Evolutionary conservation across 2,888 invertebrate species (phyloP), one percentile per base, ranked within the genome.

Genomic region (Rotaria socialis): DNA sequence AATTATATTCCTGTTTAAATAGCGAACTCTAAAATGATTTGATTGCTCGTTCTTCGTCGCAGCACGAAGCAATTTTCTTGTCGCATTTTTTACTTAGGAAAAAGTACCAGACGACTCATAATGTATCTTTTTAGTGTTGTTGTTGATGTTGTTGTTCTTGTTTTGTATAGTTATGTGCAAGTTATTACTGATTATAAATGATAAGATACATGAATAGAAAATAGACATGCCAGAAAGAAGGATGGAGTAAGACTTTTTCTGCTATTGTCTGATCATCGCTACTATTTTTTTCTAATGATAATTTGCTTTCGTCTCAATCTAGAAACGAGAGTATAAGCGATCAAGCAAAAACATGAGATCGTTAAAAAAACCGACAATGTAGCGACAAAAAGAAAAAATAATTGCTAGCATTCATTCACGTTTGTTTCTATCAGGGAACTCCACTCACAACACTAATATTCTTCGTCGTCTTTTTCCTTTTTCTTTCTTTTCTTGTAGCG

Each of bases 291-390:
- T 67, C 16, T 35, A 14, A 35, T 19, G 19, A 67, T 67, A 35
- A 27, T 67, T 67, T 67, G 5, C 14, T 67, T 35, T 67, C 35
- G 19, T 67, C 35, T 67, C 19, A 35, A 67, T 27, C 16, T 35
- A 67, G 16, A 16, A 2, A 16, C 67, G 16, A 35, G 35, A 27
- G 0, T 35, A 27, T 67, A 67, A 67, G 35, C 67, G 67, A 67
- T 67, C 35, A 67, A 67, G 35, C 27, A 19, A 67, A 67, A 67
- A n/a, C 27, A 67, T 35, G 67, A 67, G 67, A 67, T 67, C 67
- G 35, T 67, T 67, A 67, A 19, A 19, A 67, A 67, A 67, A 67
- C 35, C 16, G 67, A 67, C 24, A 67, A 24, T 67, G 8, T 67
- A 67, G 24, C 67, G 35, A 67, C 35, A 5, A 67, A 67, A 67